Evolutionary conservation across 1,140 invertebrate species (phyloP), one percentile per base, ranked within the genome.

Genomic region (Coptotermes formosanus): DNA sequence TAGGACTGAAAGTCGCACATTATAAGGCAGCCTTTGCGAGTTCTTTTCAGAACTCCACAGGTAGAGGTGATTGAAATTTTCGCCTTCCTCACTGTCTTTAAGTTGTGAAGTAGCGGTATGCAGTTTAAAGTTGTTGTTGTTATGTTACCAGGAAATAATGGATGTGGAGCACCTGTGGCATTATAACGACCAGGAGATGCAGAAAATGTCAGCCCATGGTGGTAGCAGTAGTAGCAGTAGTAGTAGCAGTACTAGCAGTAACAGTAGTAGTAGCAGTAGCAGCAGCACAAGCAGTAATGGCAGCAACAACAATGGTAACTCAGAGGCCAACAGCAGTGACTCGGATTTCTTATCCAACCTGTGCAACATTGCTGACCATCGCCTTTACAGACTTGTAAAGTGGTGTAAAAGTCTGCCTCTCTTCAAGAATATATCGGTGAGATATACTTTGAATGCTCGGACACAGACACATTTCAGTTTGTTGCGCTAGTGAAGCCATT

Each of bases 371-470:
- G 97, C 98, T 69, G 98, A 99, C 91, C 96, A 98, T 91, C 92
- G 98, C 59, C 93, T 99, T 1, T 99, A 99, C 90, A 98, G 99
- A 92, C 98, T 99, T 88, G 98, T 99, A 85, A 98, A 98, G 90
- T 99, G 98, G 98, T 99, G 98, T 92, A 97, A 99, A 91, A 98
- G 97, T 91, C 92, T 99, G 89, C 98, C 98, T 21, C 93, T 99
- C 9, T 99, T 99, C 91, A 97, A 98, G 90, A 97, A 98, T 91
- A 99, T 99, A 89, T 96, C 97, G 87, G 96, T 97, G 88, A 92
- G 93, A 55, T 55, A 55, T 55, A 16, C 0, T 55, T 55, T 55
- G 52, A 55, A 55, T 55, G 14, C 14, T 2, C 2, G 19, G 14
- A 21, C 21, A 38, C 4, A 4, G 38, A 38, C 38, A 38, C 38